Evolutionary conservation across 2,888 invertebrate species (phyloP), one percentile per base, ranked within the genome.

Genomic region (Rosalia funebris): DNA sequence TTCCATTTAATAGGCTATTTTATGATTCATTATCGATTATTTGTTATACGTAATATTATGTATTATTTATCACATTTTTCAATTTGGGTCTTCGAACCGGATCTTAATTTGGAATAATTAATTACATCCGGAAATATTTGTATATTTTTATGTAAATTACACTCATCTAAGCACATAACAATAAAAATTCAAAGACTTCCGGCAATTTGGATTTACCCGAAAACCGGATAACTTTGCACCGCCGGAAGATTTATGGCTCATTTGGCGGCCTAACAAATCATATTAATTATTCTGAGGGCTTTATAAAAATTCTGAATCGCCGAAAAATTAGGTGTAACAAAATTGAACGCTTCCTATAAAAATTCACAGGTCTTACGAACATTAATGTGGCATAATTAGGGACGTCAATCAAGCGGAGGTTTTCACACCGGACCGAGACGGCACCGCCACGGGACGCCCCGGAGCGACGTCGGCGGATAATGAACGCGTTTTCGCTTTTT

Each of bases 181-280:
- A n/a, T n/a, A n/a, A n/a, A n/a, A n/a, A n/a, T n/a, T n/a, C n/a
- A n/a, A n/a, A n/a, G n/a, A n/a, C n/a, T n/a, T n/a, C n/a, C n/a
- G n/a, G n/a, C n/a, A n/a, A n/a, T n/a, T n/a, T n/a, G n/a, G n/a
- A n/a, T n/a, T n/a, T n/a, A n/a, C n/a, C n/a, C n/a, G n/a, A n/a
- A n/a, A n/a, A n/a, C n/a, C n/a, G n/a, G n/a, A n/a, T n/a, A n/a
- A n/a, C n/a, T n/a, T n/a, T n/a, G n/a, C n/a, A n/a, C n/a, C n/a
- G n/a, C n/a, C n/a, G 2, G 36, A 48, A 48, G 37, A 48, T 48
- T 48, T 48, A 48, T 37, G 48, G 36, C 17, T 36, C 16, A 20
- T 36, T 19, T 48, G 17, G 19, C 14, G 17, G 36, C 12, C 11
- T 12, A 9, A 9, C 37, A 36, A 48, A 48, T 37, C 19, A 12